Evolutionary conservation across 1,140 invertebrate genomes (phyloP).

Genomic region (Sarcophaga peregrina): DNA sequence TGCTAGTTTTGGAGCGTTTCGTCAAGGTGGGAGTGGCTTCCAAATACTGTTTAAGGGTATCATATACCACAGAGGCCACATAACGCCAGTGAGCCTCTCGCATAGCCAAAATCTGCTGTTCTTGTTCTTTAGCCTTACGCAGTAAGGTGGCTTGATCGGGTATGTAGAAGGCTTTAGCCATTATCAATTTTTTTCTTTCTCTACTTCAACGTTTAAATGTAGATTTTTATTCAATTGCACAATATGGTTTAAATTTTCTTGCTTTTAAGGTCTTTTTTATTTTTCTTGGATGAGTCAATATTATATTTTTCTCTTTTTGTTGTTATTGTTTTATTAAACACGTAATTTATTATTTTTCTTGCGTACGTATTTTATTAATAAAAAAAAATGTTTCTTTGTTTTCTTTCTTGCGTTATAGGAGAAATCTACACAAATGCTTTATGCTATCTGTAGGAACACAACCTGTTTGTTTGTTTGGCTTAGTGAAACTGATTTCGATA

Average conservation of each 20-base stretch:
- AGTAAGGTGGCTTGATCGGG: constrained; percentile 58
- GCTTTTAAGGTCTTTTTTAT: constrained; percentile 55
- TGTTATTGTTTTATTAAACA: neutral
- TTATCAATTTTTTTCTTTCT: constrained; percentile 47
- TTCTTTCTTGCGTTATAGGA: neutral
- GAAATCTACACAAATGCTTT: too few species aligned
- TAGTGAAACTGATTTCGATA: constrained; percentile 36
- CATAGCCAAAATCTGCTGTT: constrained; percentile 57
- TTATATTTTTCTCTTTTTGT: constrained; percentile 37
- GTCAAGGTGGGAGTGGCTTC: constrained; percentile 29
- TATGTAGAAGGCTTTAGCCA: constrained; percentile 62
- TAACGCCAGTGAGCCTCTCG: constrained; percentile 57
- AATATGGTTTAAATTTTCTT: constrained; percentile 50
- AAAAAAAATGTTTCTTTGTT: neutral
- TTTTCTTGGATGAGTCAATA: constrained; percentile 37
- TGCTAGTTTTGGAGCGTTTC: neutral
- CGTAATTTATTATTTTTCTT: constrained; percentile 22
- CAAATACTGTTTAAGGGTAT: constrained; percentile 55
- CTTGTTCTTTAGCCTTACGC: constrained; percentile 54
- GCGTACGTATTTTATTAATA: neutral
- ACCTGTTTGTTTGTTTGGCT: neutral
- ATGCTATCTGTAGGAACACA: neutral
- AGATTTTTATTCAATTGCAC: constrained; percentile 53
- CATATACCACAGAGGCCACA: constrained; percentile 56
- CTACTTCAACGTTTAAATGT: constrained; percentile 42